Evolutionary conservation across 92 coral and sea anemone genomes (phyloP).

Genomic region (Phymanthus crucifer): DNA sequence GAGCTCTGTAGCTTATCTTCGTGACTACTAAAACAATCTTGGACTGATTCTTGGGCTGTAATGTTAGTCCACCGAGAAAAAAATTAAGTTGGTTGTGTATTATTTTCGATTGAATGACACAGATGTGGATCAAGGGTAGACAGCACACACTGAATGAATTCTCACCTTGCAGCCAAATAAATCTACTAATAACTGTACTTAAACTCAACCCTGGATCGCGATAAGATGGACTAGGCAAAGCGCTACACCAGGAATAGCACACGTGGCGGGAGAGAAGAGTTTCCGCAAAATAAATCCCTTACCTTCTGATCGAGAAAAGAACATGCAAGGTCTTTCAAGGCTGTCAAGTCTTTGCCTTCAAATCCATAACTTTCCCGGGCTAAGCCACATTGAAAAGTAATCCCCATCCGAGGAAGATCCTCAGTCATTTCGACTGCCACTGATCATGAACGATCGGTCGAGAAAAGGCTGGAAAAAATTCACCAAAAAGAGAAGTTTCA

Average conservation of each 20-base stretch:
- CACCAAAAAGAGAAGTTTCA: conserved; percentile 47
- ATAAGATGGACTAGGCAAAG: conserved; percentile 25
- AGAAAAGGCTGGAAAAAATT: conserved; percentile 26
- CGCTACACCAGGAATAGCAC: conserved; percentile 16
- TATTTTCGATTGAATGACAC: conserved; percentile 34
- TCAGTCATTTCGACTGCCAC: conserved; percentile 75
- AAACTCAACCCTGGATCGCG: conserved; percentile 15
- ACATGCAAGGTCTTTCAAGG: conserved; percentile 92
- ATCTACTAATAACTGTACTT: conserved; percentile 25
- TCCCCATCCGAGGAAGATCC: conserved; percentile 81
- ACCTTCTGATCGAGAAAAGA: conserved; percentile 98
- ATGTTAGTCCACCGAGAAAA: conserved; percentile 20
- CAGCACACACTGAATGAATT: conserved; percentile 20
- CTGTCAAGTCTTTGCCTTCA: conserved; percentile 88
- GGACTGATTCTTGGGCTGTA: not conserved
- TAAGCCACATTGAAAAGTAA: conserved; percentile 95
- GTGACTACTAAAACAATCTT: conserved; percentile 20
- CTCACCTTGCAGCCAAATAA: conserved; percentile 30
- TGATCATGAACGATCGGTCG: conserved; percentile 55
- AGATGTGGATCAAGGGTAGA: not conserved
- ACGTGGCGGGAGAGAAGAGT: conserved; percentile 16
- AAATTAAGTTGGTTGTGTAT: not conserved
- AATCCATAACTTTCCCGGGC: conserved; percentile 96
- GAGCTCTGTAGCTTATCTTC: conserved; percentile 27
- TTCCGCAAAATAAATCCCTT: conserved; percentile 31